phyloP scores from a whole-genome alignment of 2,797 vertebrate genomes.

The Holocentrus rufus region DNA sequence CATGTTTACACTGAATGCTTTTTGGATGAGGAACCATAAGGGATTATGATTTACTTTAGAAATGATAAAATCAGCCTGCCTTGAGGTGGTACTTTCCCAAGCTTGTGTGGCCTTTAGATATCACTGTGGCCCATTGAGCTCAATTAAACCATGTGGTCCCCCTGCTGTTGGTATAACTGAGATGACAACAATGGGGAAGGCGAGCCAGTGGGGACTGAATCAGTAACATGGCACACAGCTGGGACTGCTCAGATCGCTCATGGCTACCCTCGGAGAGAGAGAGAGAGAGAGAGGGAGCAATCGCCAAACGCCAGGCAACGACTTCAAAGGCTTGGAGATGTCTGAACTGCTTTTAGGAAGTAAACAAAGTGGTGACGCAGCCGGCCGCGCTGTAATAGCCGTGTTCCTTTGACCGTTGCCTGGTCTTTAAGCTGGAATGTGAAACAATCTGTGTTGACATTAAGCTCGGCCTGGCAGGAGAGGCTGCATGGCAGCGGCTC shows the following conservation, averaged over 20 bases:
- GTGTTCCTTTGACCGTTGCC: constrained; percentile 68
- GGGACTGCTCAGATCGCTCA: constrained; percentile 33
- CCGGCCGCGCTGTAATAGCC: constrained; percentile 64
- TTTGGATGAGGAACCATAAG: too few species aligned
- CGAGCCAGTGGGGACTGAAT: background rate
- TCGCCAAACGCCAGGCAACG: constrained; percentile 20
- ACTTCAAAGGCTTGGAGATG: constrained; percentile 56
- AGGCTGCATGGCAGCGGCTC: background rate
- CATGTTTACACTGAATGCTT: background rate
- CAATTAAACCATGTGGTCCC: background rate
- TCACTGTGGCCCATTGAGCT: too few species aligned
- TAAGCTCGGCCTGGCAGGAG: constrained; percentile 33
- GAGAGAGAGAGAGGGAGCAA: constrained; percentile 33
- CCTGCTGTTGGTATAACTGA: background rate
- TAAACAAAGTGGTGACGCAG: constrained; percentile 65
- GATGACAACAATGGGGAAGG: constrained; percentile 4
- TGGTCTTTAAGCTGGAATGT: constrained; percentile 70
- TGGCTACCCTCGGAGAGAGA: constrained; percentile 8
- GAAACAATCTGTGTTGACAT: constrained; percentile 61
- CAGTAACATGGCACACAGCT: constrained; percentile 39
- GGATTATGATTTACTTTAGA: background rate
- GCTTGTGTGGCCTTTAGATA: too few species aligned
- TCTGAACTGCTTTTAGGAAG: constrained; percentile 54
- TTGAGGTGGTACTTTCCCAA: background rate
- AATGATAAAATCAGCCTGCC: background rate